phyloP scores from a whole-genome alignment of 2,888 invertebrate genomes.

The Drosophila birchii region DNA sequence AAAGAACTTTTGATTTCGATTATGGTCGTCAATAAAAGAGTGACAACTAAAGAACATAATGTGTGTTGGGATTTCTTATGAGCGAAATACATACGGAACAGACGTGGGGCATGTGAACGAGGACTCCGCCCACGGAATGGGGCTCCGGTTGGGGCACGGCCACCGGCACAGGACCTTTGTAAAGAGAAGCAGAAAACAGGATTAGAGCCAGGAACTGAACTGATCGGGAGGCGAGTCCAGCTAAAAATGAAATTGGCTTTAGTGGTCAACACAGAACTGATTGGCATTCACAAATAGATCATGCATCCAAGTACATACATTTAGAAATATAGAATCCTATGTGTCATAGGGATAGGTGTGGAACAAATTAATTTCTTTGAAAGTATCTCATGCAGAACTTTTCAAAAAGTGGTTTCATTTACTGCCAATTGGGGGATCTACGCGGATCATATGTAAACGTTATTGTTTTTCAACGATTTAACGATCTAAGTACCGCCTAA shows the following conservation, averaged over 20 bases:
- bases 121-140: conserved; percentile 92
- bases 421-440: conserved; percentile 34
- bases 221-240: conserved; percentile 21
- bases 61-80: conserved; percentile 40
- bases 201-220: conserved; percentile 52
- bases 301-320: conserved; percentile 68
- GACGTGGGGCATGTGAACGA: conserved; percentile 97
- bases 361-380: conserved; percentile 47
- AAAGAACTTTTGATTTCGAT: conserved; percentile 46
- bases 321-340: conserved; percentile 55
- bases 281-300: conserved; percentile 72
- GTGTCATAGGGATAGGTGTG: conserved; percentile 12
- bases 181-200: conserved; percentile 45
- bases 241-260: conserved; percentile 50
- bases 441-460: conserved; percentile 10
- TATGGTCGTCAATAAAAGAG: conserved; percentile 49
- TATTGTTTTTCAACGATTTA: background rate
- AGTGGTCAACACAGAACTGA: conserved; percentile 66
- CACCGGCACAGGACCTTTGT: conserved; percentile 85
- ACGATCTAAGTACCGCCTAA: conserved; percentile 15
- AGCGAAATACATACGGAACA: conserved; percentile 86
- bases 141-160: conserved; percentile 88
- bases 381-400: conserved; percentile 43
- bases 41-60: conserved; percentile 64
- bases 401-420: conserved; percentile 24